These are phyloP conservation scores for Monopterus albus DNA, from an alignment of 2,113 vertebrate genomes.

Conservation along the genomic window DNA sequence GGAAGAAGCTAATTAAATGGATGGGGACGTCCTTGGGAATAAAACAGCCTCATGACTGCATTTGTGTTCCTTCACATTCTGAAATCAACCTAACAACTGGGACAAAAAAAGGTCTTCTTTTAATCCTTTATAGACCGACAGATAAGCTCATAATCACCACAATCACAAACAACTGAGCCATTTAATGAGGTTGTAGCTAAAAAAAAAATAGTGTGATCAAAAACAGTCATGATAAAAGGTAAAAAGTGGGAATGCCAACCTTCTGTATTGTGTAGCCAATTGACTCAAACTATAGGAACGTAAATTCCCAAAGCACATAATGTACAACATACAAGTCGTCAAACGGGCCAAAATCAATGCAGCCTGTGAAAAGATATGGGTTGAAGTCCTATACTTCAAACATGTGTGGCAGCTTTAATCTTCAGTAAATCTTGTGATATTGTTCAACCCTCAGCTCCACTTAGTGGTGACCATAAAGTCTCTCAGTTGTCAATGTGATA, in stretches of 20 bases:
- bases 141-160: too few species aligned
- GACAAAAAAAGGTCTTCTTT: conserved; percentile 49
- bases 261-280: too few species aligned
- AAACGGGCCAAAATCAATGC: neutral
- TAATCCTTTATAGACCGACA: conserved; percentile 16
- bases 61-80: conserved; percentile 44
- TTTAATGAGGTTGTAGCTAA: too few species aligned
- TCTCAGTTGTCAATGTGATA: conserved; percentile 8
- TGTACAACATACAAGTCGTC: neutral
- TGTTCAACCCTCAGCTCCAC: neutral
- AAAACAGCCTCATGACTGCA: conserved; percentile 64
- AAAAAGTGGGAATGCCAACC: too few species aligned
- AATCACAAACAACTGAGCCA: too few species aligned
- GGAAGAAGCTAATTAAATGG: conserved; percentile 41
- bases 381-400: neutral
- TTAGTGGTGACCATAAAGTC: conserved; percentile 10
- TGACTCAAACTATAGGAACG: too few species aligned
- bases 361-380: neutral
- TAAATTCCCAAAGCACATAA: neutral
- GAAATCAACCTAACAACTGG: conserved; percentile 67
- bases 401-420: neutral
- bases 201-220: too few species aligned
- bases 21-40: conserved; percentile 36
- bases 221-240: too few species aligned
- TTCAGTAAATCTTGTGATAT: conserved; percentile 17